Evolutionary conservation across 1,140 invertebrate species (phyloP).

Genomic region (Triops longicaudatus): DNA sequence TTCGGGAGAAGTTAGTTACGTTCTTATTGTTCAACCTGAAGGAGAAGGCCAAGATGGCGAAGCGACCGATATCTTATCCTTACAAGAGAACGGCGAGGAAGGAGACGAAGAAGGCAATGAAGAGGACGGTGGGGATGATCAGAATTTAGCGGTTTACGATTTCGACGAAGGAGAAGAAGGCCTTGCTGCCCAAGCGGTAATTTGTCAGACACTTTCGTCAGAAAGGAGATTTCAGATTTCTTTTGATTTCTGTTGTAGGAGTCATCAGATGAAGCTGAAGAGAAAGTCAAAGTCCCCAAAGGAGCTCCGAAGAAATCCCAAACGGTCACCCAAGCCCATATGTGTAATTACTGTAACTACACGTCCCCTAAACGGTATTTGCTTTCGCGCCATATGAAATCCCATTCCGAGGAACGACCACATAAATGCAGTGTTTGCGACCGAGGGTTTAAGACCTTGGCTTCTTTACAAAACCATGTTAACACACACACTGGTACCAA

Average conservation of each 20-base stretch:
- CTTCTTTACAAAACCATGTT: constrained; percentile 88
- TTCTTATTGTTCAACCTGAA: constrained; percentile 67
- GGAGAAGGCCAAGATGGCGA: constrained; percentile 37
- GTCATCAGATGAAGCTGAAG: constrained; percentile 60
- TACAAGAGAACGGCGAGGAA: constrained; percentile 25
- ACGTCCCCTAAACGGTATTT: constrained; percentile 81
- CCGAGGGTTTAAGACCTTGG: constrained; percentile 86
- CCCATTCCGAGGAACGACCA: constrained; percentile 87
- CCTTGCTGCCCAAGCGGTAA: constrained; percentile 35
- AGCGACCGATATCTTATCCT: constrained; percentile 27
- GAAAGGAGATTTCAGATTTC: background rate
- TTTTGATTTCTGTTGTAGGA: constrained; percentile 39
- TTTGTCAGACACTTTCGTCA: background rate
- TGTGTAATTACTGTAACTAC: constrained; percentile 86
- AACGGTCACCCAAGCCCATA: constrained; percentile 58
- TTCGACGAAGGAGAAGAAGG: constrained; percentile 52
- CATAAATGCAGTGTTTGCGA: constrained; percentile 93
- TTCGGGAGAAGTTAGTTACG: constrained; percentile 75
- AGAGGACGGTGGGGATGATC: constrained; percentile 38
- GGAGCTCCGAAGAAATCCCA: constrained; percentile 60
- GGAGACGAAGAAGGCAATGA: constrained; percentile 40
- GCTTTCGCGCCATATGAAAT: constrained; percentile 87
- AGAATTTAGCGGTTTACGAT: constrained; percentile 48
- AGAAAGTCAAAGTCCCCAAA: constrained; percentile 50
- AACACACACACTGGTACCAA: constrained; percentile 94